Conservation (phyloP, 2,888 invertebrate species). For the Drosophila dives region DNA sequence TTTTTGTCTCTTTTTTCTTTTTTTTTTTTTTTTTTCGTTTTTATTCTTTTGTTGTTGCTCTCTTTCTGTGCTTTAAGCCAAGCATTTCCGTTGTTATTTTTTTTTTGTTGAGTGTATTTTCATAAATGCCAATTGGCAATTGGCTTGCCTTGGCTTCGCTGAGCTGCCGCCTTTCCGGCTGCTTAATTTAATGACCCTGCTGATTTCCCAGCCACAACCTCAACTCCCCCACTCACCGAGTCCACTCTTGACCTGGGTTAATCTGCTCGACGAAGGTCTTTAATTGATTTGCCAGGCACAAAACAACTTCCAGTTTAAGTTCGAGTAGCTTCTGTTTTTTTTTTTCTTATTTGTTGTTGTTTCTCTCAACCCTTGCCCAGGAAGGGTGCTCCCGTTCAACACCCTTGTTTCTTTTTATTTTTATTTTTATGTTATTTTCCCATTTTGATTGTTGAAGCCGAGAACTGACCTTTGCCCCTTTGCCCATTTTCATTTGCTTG, state of each 20-base stretch:
- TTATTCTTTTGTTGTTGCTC: background rate
- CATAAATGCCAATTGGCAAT: conserved; percentile 47
- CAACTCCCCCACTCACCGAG: conserved; percentile 4
- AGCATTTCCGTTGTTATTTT: conserved; percentile 55
- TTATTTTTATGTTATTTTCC: conserved; percentile 48
- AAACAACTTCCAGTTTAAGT: conserved; percentile 5
- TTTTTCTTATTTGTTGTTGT: background rate
- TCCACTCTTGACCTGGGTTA: conserved; percentile 43
- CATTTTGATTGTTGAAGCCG: conserved; percentile 50
- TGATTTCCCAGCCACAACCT: conserved; percentile 45
- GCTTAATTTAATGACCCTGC: conserved; percentile 73
- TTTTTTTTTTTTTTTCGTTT: conserved; percentile 14
- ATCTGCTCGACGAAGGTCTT: conserved; percentile 38
- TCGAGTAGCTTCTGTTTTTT: conserved; percentile 40
- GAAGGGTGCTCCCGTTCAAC: conserved; percentile 32
- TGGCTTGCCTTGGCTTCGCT: conserved; percentile 31
- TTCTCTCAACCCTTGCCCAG: conserved; percentile 20
- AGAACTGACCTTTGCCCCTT: conserved; percentile 71
- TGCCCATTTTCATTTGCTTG: conserved; percentile 59
- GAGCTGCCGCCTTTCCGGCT: conserved; percentile 68
- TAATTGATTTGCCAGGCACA: conserved; percentile 69
- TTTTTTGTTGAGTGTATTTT: conserved; percentile 5
- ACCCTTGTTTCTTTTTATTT: conserved; percentile 52
- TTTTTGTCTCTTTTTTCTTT: conserved; percentile 4
- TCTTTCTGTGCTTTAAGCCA: conserved; percentile 36